phyloP scores from a whole-genome alignment of 2,113 vertebrate species.

The Hemibagrus wyckioides region DNA sequence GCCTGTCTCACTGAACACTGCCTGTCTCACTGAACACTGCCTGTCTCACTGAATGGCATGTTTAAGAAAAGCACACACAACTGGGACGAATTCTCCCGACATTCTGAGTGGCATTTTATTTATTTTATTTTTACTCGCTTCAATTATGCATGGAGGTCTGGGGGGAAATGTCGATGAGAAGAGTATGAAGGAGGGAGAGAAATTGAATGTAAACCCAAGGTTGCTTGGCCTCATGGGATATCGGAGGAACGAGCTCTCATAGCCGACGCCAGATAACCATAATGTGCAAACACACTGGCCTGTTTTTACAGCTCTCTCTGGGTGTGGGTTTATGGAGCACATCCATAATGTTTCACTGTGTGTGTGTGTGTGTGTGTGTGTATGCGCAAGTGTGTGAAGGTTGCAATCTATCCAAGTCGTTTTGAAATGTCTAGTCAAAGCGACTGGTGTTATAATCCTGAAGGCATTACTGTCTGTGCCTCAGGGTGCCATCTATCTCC shows the following conservation, averaged over 20 bases:
- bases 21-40: not conserved
- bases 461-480: slow-evolving; percentile 9
- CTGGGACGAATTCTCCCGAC: slow-evolving; percentile 20
- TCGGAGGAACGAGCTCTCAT: slow-evolving; percentile 27
- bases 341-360: slow-evolving; percentile 15
- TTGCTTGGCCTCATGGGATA: slow-evolving; percentile 29
- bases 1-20: not conserved
- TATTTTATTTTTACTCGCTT: slow-evolving; percentile 37
- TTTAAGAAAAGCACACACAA: slow-evolving; percentile 9
- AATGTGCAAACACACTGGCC: slow-evolving; percentile 39
- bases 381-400: slow-evolving; percentile 1
- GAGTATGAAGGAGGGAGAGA: slow-evolving; percentile 1
- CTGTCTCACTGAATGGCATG: not conserved
- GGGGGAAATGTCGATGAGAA: slow-evolving; percentile 14
- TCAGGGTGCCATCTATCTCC: slow-evolving; percentile 7
- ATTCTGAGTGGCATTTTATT: slow-evolving; percentile 31
- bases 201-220: slow-evolving; percentile 38
- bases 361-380: slow-evolving; percentile 19
- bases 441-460: slow-evolving; percentile 8
- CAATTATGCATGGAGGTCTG: slow-evolving; percentile 26
- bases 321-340: slow-evolving; percentile 35
- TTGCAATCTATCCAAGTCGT: slow-evolving; percentile 24
- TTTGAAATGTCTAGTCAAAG: slow-evolving; percentile 29
- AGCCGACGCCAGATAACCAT: slow-evolving; percentile 26
- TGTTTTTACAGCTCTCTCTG: slow-evolving; percentile 35